Percentiles rank a stretch among this genome's conserved stretches.
Conservation (phyloP, 2,797 vertebrate genomes). For the Chaenodraco wilsoni region DNA sequence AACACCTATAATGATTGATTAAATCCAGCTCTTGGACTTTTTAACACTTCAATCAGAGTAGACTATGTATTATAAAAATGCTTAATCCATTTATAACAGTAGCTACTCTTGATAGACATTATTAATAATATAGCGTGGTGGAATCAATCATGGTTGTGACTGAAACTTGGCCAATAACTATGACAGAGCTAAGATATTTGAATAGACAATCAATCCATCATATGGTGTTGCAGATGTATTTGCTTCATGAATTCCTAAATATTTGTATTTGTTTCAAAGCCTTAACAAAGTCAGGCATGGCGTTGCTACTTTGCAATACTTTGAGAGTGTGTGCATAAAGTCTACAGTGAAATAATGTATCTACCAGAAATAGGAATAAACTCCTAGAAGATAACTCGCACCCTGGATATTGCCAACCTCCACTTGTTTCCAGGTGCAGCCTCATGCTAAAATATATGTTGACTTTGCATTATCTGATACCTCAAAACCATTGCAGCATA, state of each 20-base stretch:
- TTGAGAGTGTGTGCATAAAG: not conserved
- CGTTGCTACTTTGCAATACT: not conserved
- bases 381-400: not conserved
- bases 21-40: not conserved
- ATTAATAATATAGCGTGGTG: constrained; percentile 5
- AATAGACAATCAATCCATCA: constrained; percentile 5
- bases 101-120: constrained; percentile 15
- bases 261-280: constrained; percentile 6
- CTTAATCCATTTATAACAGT: not conserved
- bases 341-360: not conserved
- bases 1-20: constrained; percentile 3
- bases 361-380: not conserved
- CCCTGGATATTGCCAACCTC: too few species aligned
- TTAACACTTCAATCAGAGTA: constrained; percentile 3
- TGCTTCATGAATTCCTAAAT: not conserved
- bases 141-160: constrained; percentile 12
- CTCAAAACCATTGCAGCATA: not conserved
- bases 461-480: constrained; percentile 14
- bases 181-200: not conserved
- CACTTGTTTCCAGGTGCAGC: constrained; percentile 2
- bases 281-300: not conserved
- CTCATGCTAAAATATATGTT: not conserved
- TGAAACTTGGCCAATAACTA: constrained; percentile 15
- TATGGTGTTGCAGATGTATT: not conserved
- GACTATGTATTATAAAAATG: not conserved